phyloP scores from a whole-genome alignment of 2,113 vertebrate species.

The Anhinga anhinga region DNA sequence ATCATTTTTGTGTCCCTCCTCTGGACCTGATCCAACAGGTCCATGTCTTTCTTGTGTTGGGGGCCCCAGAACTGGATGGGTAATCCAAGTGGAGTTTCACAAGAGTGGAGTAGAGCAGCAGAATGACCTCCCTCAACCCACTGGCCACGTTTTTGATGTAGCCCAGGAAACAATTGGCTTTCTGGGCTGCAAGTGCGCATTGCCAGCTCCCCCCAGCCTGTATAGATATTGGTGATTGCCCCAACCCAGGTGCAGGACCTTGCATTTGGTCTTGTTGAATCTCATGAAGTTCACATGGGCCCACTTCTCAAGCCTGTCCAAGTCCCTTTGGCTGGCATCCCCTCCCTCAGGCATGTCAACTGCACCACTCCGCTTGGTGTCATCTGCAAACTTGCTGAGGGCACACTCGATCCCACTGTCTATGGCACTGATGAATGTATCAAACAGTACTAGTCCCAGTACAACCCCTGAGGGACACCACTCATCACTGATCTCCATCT shows the following conservation, averaged over 20 bases:
- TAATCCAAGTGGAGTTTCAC: no score
- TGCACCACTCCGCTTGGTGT: neutral
- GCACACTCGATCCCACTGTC: neutral
- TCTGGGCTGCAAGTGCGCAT: neutral
- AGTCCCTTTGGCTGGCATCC: neutral
- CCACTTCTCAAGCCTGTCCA: fast-evolving
- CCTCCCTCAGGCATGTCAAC: neutral
- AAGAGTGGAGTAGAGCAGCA: no score
- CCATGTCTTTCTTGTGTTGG: neutral
- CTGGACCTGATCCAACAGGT: neutral
- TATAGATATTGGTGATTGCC: fast-evolving
- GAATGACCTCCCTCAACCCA: no score
- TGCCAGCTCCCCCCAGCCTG: fast-evolving
- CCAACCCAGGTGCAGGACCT: fast-evolving
- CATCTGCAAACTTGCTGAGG: neutral
- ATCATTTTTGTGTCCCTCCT: neutral
- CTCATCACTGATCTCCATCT: neutral
- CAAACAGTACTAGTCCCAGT: neutral
- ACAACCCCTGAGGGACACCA: fast-evolving
- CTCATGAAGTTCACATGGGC: neutral
- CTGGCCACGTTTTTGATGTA: neutral
- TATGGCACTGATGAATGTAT: neutral
- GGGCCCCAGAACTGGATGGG: neutral
- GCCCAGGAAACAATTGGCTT: fast-evolving
- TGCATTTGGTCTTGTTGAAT: neutral